These are phyloP conservation scores for Parasteatoda tepidariorum DNA, from an alignment of 1,140 invertebrate genomes.

Conservation along the genomic window DNA sequence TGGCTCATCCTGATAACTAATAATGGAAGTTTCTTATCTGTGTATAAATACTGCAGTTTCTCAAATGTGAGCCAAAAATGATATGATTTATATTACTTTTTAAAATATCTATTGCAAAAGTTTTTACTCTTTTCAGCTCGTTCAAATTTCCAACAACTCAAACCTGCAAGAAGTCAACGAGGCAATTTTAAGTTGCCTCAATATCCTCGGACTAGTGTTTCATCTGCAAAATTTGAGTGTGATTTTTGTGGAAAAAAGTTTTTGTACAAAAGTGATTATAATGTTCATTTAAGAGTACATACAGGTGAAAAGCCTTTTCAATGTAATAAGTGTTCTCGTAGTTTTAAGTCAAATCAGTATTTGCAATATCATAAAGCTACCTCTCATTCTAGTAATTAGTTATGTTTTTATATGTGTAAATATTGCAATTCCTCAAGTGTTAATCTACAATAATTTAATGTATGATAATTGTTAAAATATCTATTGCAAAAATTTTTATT, in stretches of 20 bases:
- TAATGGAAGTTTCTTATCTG: too few relatives aligned
- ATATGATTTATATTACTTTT: too few relatives aligned
- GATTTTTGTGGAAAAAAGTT: conserved; percentile 8
- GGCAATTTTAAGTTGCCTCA: background rate
- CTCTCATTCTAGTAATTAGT: background rate
- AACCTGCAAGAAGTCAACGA: background rate
- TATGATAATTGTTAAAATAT: too few relatives aligned
- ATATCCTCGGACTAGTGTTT: too few relatives aligned
- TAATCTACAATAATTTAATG: too few relatives aligned
- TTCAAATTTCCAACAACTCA: background rate
- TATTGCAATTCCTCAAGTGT: too few relatives aligned
- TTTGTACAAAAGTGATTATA: background rate
- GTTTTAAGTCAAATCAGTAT: background rate
- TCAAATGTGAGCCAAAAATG: too few relatives aligned
- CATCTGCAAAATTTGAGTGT: too few relatives aligned
- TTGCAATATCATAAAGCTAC: background rate
- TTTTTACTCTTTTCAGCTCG: too few relatives aligned
- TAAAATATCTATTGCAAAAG: too few relatives aligned
- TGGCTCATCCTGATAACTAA: background rate
- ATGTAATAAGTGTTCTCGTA: background rate
- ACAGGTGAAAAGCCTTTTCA: conserved; percentile 17
- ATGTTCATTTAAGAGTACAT: background rate
- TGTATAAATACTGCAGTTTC: too few relatives aligned
- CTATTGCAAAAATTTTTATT: too few relatives aligned
- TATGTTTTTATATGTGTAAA: background rate